These are phyloP conservation scores for Maccullochella peelii DNA, from an alignment of 2,113 vertebrate species.

Conservation along the genomic window DNA sequence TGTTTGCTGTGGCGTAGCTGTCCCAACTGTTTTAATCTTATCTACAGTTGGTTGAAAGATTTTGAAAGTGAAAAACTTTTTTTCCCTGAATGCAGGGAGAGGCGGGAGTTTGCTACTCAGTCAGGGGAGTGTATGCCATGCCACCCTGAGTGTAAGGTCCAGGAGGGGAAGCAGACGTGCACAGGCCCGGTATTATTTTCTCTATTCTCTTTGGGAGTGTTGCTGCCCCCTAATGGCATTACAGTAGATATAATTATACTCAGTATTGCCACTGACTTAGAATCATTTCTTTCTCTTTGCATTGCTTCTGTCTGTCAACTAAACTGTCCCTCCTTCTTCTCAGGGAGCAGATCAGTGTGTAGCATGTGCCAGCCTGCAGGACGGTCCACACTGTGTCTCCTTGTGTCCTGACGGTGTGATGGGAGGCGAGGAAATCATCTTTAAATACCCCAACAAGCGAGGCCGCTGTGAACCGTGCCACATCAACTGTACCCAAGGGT, in stretches of 20 bases:
- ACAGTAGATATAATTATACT: not conserved
- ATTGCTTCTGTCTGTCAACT: not conserved
- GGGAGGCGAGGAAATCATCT: constrained; percentile 90
- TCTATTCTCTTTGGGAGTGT: not conserved
- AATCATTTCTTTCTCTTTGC: not conserved
- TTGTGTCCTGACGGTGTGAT: constrained; percentile 89
- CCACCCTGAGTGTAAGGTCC: constrained; percentile 88
- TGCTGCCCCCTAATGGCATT: constrained; percentile 54
- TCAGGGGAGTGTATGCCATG: constrained; percentile 88
- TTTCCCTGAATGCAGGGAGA: constrained; percentile 78
- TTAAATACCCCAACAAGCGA: constrained; percentile 87
- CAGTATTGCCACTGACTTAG: not conserved
- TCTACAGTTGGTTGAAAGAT: constrained; percentile 16
- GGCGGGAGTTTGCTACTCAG: constrained; percentile 86
- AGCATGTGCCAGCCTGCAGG: constrained; percentile 85
- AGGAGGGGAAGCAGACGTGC: constrained; percentile 87
- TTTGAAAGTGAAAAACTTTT: constrained; percentile 29
- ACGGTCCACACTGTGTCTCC: constrained; percentile 92
- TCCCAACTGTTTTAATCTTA: constrained; percentile 7
- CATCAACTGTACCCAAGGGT: constrained; percentile 90
- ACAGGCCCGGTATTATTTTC: constrained; percentile 86
- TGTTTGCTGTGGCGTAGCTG: constrained; percentile 34
- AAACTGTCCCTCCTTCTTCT: not conserved
- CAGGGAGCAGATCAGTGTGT: constrained; percentile 91
- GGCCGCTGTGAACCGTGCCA: constrained; percentile 89